These are phyloP conservation scores for Bhutanitis thaidina DNA, from an alignment of 2,888 invertebrate genomes.

Conservation along the genomic window DNA sequence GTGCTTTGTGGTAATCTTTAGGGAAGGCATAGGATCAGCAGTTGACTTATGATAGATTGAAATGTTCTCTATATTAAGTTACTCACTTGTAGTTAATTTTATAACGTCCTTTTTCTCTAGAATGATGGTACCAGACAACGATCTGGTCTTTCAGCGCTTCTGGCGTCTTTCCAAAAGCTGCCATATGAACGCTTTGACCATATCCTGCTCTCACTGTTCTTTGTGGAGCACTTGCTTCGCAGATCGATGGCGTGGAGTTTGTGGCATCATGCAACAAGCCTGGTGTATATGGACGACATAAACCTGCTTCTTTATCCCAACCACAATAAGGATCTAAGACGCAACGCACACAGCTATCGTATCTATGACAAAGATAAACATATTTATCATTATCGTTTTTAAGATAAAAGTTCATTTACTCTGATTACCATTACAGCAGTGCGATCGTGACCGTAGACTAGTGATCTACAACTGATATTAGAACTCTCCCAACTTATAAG, in stretches of 20 bases:
- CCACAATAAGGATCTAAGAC: conserved; percentile 84
- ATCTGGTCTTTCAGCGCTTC: conserved; percentile 68
- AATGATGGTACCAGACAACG: conserved; percentile 76
- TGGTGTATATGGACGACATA: conserved; percentile 79
- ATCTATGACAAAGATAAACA: conserved; percentile 45
- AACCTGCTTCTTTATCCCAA: conserved; percentile 82
- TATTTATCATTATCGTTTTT: neutral
- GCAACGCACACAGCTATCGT: conserved; percentile 82
- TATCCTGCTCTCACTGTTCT: conserved; percentile 80
- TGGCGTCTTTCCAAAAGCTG: conserved; percentile 75
- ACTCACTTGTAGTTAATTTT: conserved; percentile 75
- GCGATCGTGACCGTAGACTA: too few species aligned
- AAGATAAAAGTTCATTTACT: too few species aligned
- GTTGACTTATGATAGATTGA: too few species aligned
- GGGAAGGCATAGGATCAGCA: too few species aligned
- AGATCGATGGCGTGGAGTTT: conserved; percentile 79
- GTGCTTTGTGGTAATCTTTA: too few species aligned
- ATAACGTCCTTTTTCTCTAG: conserved; percentile 75
- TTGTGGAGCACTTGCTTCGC: conserved; percentile 77
- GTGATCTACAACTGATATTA: too few species aligned
- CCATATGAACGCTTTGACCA: conserved; percentile 81
- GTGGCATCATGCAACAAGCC: conserved; percentile 81
- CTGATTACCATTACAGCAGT: too few species aligned
- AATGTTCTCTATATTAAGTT: too few species aligned
- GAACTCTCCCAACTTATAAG: too few species aligned